phyloP scores from a whole-genome alignment of 2,888 invertebrate genomes.

The Sesia apiformis region DNA sequence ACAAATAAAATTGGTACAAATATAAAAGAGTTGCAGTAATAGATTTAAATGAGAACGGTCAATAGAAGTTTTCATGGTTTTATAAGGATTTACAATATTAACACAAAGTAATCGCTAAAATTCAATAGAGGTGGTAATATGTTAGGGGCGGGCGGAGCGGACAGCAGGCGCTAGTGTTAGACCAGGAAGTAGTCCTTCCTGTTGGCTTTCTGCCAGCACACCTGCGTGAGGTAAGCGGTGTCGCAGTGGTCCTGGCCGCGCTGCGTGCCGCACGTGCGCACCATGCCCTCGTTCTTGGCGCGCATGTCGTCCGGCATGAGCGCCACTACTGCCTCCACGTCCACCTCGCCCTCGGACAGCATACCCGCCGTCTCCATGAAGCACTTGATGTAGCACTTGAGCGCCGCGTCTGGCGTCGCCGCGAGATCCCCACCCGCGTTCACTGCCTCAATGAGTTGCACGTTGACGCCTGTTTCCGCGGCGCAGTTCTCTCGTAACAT shows the following conservation, averaged over 20 bases:
- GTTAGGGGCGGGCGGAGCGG: neutral
- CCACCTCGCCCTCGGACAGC: slow-evolving; percentile 47
- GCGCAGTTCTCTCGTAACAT: slow-evolving; percentile 53
- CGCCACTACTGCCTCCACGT: slow-evolving; percentile 51
- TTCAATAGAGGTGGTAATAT: neutral
- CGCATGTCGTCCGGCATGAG: slow-evolving; percentile 43
- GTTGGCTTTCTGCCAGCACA: slow-evolving; percentile 55
- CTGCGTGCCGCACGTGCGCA: slow-evolving; percentile 45
- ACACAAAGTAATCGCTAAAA: too few relatives aligned
- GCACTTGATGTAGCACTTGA: slow-evolving; percentile 63
- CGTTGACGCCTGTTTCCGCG: slow-evolving; percentile 46
- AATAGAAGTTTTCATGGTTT: neutral
- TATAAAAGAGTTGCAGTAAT: too few relatives aligned
- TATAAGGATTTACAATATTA: slow-evolving; percentile 6
- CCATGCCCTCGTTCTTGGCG: slow-evolving; percentile 22
- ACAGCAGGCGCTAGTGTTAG: slow-evolving; percentile 14
- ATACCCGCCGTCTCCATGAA: slow-evolving; percentile 63
- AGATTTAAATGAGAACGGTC: too few relatives aligned
- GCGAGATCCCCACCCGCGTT: slow-evolving; percentile 44
- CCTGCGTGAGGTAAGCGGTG: slow-evolving; percentile 51
- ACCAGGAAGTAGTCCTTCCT: slow-evolving; percentile 49
- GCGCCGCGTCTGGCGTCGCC: slow-evolving; percentile 28
- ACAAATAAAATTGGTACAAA: too few relatives aligned
- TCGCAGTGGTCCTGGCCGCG: slow-evolving; percentile 55
- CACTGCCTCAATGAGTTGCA: slow-evolving; percentile 34